Evolutionary conservation across 1,140 invertebrate species (phyloP).

Genomic region (Lepidotrigona ventralis): DNA sequence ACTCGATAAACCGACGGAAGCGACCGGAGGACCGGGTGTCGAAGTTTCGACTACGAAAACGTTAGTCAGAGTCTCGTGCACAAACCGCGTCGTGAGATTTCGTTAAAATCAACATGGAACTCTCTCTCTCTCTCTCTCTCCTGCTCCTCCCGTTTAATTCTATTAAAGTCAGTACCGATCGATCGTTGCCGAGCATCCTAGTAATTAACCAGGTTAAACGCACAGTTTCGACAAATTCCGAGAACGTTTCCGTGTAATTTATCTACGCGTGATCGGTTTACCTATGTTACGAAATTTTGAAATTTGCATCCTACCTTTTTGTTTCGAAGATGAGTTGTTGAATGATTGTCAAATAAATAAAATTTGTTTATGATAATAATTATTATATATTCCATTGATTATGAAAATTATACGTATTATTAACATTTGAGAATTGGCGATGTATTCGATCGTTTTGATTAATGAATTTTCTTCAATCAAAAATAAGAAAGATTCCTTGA

Average conservation of each 20-base stretch:
- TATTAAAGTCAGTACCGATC: slow-evolving; percentile 34
- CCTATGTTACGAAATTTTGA: no score
- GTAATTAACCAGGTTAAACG: slow-evolving; percentile 9
- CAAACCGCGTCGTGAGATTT: slow-evolving; percentile 51
- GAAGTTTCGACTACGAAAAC: slow-evolving; percentile 55
- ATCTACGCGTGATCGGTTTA: background rate
- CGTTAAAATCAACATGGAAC: slow-evolving; percentile 63
- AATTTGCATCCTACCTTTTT: no score
- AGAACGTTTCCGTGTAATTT: background rate
- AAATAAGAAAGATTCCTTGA: background rate
- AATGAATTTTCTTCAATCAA: no score
- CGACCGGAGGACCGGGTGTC: background rate
- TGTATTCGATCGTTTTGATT: no score
- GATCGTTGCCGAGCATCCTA: background rate
- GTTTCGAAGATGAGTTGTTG: no score
- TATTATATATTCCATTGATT: no score
- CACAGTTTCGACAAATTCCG: background rate
- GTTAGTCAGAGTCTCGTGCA: background rate
- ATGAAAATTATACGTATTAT: background rate
- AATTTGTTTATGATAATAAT: no score
- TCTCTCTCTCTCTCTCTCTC: slow-evolving; percentile 48
- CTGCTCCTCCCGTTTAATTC: slow-evolving; percentile 52
- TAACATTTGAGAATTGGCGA: no score
- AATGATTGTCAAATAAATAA: no score
- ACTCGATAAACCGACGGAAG: slow-evolving; percentile 64